These are phyloP conservation scores for Gasterosteus aculeatus DNA, from an alignment of 2,113 vertebrate genomes.

Conservation along the genomic window DNA sequence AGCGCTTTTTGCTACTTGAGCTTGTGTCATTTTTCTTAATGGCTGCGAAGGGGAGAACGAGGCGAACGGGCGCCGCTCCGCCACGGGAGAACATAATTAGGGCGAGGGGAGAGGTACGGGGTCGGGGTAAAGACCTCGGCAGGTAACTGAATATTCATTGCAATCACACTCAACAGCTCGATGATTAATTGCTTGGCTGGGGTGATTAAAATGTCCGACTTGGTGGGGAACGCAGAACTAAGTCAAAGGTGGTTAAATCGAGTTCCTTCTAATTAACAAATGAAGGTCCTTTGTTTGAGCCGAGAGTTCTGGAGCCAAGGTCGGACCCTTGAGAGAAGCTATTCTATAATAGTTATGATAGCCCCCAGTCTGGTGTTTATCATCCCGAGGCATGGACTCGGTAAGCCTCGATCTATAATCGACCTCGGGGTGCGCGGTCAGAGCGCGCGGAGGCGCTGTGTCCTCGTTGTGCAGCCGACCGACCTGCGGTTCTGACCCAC, in stretches of 20 bases:
- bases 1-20: slow-evolving; percentile 52
- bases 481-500: slow-evolving; percentile 75
- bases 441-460: slow-evolving; percentile 12
- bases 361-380: not conserved
- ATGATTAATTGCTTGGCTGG: slow-evolving; percentile 69
- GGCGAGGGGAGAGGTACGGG: slow-evolving; percentile 55
- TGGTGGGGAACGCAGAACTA: slow-evolving; percentile 48
- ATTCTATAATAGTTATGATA: no score
- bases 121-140: slow-evolving; percentile 58
- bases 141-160: slow-evolving; percentile 77
- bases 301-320: not conserved
- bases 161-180: slow-evolving; percentile 66
- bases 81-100: slow-evolving; percentile 68
- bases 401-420: slow-evolving; percentile 31
- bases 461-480: slow-evolving; percentile 70
- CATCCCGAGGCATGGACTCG: slow-evolving; percentile 1
- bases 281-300: slow-evolving; percentile 5
- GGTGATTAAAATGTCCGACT: slow-evolving; percentile 69
- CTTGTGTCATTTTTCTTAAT: slow-evolving; percentile 75
- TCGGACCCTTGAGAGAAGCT: slow-evolving; percentile 3
- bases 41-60: slow-evolving; percentile 55
- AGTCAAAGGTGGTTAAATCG: slow-evolving; percentile 49
- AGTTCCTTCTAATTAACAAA: slow-evolving; percentile 51
- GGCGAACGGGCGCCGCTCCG: slow-evolving; percentile 52
- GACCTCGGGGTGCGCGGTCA: slow-evolving; percentile 25